Conservation (phyloP, 2,113 vertebrate species). For the Siniperca chuatsi region DNA sequence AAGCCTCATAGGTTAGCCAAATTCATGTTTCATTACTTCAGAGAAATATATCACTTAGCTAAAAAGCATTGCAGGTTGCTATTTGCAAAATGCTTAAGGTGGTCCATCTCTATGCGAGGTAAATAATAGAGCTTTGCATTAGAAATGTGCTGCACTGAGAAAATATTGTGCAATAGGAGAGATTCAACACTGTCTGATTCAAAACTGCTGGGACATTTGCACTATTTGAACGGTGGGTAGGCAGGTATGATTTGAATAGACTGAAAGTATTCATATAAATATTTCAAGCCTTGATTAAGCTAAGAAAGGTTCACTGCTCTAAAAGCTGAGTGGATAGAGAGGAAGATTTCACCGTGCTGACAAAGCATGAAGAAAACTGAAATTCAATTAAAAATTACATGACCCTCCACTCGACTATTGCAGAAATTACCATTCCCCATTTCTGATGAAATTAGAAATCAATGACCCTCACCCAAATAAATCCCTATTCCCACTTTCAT, state of each 20-base stretch:
- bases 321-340: constrained; percentile 35
- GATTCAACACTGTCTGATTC: constrained; percentile 53
- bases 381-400: constrained; percentile 64
- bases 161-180: constrained; percentile 59
- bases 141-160: constrained; percentile 40
- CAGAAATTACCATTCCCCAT: constrained; percentile 48
- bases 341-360: constrained; percentile 52
- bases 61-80: constrained; percentile 54
- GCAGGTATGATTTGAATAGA: constrained; percentile 54
- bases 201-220: constrained; percentile 48
- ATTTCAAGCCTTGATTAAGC: constrained; percentile 68
- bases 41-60: constrained; percentile 38
- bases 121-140: constrained; percentile 61
- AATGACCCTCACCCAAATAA: constrained; percentile 52
- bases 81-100: constrained; percentile 59
- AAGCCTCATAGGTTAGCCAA: constrained; percentile 18
- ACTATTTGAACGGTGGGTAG: constrained; percentile 33
- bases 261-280: constrained; percentile 61
- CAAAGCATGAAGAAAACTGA: constrained; percentile 45
- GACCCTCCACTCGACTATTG: constrained; percentile 53
- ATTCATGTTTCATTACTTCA: constrained; percentile 50
- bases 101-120: constrained; percentile 32
- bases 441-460: constrained; percentile 67
- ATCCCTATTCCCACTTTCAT: constrained; percentile 42
- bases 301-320: constrained; percentile 47